Base-by-base conservation (phyloP, 2,113 vertebrate species). In the Martes martes region DNA sequence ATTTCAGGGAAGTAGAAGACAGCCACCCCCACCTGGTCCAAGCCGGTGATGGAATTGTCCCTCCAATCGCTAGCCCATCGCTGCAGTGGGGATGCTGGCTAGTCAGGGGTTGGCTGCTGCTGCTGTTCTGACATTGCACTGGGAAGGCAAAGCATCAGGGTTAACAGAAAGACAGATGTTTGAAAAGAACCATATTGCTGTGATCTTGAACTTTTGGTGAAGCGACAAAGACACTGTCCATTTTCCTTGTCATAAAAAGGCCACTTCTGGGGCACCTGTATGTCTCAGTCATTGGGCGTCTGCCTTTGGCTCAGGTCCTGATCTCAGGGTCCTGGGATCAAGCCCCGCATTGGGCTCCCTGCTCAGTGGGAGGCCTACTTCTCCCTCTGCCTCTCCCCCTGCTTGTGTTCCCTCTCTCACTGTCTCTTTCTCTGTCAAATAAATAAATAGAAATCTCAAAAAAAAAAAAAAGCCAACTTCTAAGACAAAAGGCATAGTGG, bases 51-150 rank as follows among this genome's bases (percentile, higher is more conserved):
- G 13, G 8, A 45, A 4, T 4, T 33, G 26, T 11, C 4, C 50
- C 50, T 52, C 26, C 7, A 2, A 13, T 57, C 15, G 0, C 61
- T 19, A 42, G 36, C 28, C 13, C 0, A 4, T 10, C 13, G 14
- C 31, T 47, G 42, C 1, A 10, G 8, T 11, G 18, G 33, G 21
- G 69, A 45, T 15, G 36, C 18, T 45, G 8, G n/a, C 42, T 42
- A 1, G 2, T 63, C 84, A 18, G 28, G 15, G 15, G 11, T 24
- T 23, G 47, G 9, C 65, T 0, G 4, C 42, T 7, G 6, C 28
- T 33, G 6, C 36, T 55, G 14, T 26, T 55, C 21, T 21, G 45
- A 39, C 50, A 18, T 14, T 0, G 28, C 7, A 23, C 8, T 23
- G 19, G 28, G 52, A 74, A 21, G 6, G 26, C n/a, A 76, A 55